Conservation (phyloP, 2,113 vertebrate species). For the Actenoides lindsayi region DNA sequence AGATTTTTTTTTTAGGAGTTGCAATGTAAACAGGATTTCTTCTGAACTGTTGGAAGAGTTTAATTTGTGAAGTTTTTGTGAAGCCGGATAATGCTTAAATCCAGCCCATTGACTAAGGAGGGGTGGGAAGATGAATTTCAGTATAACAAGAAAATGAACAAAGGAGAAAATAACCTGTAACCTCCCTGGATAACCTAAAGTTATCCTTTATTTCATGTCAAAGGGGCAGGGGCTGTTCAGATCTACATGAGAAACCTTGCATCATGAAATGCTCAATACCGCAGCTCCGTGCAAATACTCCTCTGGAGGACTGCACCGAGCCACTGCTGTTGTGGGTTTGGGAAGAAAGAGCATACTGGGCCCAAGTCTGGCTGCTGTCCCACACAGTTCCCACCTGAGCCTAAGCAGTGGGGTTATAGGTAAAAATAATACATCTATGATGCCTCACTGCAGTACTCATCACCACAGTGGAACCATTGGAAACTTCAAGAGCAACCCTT, state of each 20-base stretch:
- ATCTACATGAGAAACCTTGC: neutral
- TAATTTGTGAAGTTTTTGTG: neutral
- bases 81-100: neutral
- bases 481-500: neutral
- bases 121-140: neutral
- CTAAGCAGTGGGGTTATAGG: neutral
- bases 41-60: neutral
- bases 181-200: neutral
- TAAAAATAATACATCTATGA: neutral
- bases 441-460: neutral
- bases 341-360: neutral
- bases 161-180: neutral
- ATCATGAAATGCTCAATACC: neutral
- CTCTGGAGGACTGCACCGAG: neutral
- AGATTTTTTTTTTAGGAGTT: neutral
- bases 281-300: neutral
- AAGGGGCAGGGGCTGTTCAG: neutral
- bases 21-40: neutral
- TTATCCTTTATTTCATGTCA: neutral
- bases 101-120: neutral
- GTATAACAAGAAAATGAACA: neutral
- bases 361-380: neutral
- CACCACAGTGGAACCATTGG: neutral
- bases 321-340: neutral
- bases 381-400: neutral